Percentiles rank a stretch among this genome's conserved stretches.
Evolutionary conservation across 2,113 vertebrate species (phyloP).

Genomic region (Cacatua alba): DNA sequence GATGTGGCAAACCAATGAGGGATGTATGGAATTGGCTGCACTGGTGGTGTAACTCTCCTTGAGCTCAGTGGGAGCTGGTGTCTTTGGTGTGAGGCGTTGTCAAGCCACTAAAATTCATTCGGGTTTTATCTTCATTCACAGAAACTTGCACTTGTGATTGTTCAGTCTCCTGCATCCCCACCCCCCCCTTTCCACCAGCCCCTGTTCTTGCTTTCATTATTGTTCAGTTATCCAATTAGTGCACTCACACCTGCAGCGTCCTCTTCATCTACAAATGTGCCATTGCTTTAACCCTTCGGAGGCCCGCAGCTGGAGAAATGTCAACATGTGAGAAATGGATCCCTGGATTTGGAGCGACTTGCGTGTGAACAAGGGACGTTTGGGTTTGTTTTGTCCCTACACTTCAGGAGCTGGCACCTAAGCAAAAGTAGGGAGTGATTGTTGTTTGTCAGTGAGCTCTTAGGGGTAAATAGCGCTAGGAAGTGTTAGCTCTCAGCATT

Average conservation of each 20-base stretch:
- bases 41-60: neutral
- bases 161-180: neutral
- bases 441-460: neutral
- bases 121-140: neutral
- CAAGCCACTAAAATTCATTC: neutral
- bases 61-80: neutral
- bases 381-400: neutral
- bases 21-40: rapidly evolving
- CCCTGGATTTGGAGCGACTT: neutral
- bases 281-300: neutral
- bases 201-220: neutral
- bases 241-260: neutral
- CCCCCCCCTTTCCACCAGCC: neutral
- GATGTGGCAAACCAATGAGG: neutral
- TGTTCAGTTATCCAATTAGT: neutral
- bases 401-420: neutral
- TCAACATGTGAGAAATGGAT: neutral
- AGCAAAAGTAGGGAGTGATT: neutral
- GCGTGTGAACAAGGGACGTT: neutral
- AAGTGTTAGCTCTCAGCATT: neutral
- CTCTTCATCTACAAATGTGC: neutral
- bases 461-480: neutral
- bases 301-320: neutral
- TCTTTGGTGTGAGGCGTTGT: neutral
- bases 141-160: neutral